These are phyloP conservation scores for Choristoneura rosaceana DNA, from an alignment of 2,888 invertebrate genomes.

Conservation along the genomic window DNA sequence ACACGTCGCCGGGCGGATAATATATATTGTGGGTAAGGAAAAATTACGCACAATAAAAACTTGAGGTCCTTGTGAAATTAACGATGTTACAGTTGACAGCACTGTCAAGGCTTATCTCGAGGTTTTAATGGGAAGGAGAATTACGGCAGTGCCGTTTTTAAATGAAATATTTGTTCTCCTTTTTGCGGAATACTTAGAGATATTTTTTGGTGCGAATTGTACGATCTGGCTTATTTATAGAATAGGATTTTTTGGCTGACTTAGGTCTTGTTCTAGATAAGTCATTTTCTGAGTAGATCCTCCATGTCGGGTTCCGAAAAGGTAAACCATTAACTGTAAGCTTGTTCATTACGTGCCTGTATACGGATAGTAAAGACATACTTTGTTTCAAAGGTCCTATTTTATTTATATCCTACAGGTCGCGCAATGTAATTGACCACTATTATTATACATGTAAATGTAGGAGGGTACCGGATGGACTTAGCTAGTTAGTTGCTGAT, in stretches of 20 bases:
- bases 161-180: constrained; percentile 27
- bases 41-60: constrained; percentile 78
- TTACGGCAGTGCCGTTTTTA: constrained; percentile 49
- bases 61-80: constrained; percentile 75
- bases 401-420: too few relatives aligned
- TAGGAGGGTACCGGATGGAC: too few relatives aligned
- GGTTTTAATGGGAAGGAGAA: constrained; percentile 68
- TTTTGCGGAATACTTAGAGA: not conserved
- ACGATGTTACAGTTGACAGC: constrained; percentile 81
- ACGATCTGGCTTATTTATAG: not conserved
- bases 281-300: too few relatives aligned
- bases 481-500: too few relatives aligned
- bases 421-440: too few relatives aligned
- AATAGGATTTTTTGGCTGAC: too few relatives aligned
- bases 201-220: not conserved
- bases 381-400: too few relatives aligned
- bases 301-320: too few relatives aligned
- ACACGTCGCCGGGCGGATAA: constrained; percentile 62
- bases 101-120: constrained; percentile 72
- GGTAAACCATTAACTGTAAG: too few relatives aligned
- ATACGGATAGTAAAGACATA: not conserved
- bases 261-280: too few relatives aligned
- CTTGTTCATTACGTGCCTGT: too few relatives aligned
- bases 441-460: too few relatives aligned
- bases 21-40: constrained; percentile 62